Evolutionary conservation across 2,113 vertebrate species (phyloP), one percentile per base, ranked within the genome.

Genomic region (Syngnathus floridae): DNA sequence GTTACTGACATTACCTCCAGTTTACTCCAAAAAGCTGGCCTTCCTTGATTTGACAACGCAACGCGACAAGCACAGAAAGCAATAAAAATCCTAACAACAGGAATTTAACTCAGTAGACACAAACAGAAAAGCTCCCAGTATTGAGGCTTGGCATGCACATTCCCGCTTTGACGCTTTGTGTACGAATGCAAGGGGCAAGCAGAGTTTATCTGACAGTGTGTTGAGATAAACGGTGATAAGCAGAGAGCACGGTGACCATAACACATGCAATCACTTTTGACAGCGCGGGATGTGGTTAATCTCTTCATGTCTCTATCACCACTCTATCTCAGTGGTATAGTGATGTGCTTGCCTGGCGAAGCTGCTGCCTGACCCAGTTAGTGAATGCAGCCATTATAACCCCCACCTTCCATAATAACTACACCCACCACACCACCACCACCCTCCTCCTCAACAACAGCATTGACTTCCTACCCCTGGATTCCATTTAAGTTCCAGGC

Each of bases 191-290:
- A 56, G 68, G 82, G 62, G 73, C 67, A 71, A 73, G 79, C 80
- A 62, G 77, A 31, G 58, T 75, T 76, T 67, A 80, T 74, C 65
- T 80, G 84, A 83, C 82, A 83, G 69, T 41, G 59, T 79, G 78
- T 81, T 77, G 76, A 82, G 81, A 85, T 82, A 78, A 86, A 70
- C 54, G 22, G 80, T 84, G 80, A 86, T 55, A 46, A 86, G 74
- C 65, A 46, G 58, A 70, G 75, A 79, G 75, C 68, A 69, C 51
- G 70, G 67, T 67, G 72, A 75, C 84, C 76, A 83, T 71, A 85
- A 87, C 82, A 82, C 74, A 80, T 70, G 67, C 67, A 81, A 85
- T 84, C 10, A 46, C n/a, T 72, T 76, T 71, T 82, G 86, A 79
- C 78, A 81, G 72, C 26, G 22, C 69, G 57, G 71, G 81, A 82